A percentile compares a stretch with the other conserved stretches of the same genome.
phyloP scores from a whole-genome alignment of 2,888 invertebrate species.

The Nycteola revayana region DNA sequence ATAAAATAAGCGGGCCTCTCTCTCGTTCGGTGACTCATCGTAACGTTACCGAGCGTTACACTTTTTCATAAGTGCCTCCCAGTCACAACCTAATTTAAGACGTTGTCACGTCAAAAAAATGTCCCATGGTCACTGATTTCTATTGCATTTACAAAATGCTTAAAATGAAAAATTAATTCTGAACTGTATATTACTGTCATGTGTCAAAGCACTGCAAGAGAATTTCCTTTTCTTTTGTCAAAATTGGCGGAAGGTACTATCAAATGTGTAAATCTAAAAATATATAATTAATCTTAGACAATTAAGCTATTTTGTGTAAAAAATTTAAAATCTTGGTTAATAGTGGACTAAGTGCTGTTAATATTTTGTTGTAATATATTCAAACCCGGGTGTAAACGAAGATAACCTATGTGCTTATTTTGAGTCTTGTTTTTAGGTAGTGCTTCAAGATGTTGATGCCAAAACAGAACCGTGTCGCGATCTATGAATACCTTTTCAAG shows the following conservation, averaged over 20 bases:
- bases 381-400: slow-evolving; percentile 21
- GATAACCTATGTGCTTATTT: slow-evolving; percentile 45
- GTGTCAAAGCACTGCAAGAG: slow-evolving; percentile 14
- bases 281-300: slow-evolving; percentile 34
- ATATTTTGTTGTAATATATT: slow-evolving; percentile 29
- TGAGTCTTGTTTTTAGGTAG: slow-evolving; percentile 64
- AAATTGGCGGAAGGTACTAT: slow-evolving; percentile 48
- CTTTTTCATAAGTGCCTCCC: too few species aligned
- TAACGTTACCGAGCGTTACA: too few species aligned
- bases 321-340: slow-evolving; percentile 8
- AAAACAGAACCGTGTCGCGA: slow-evolving; percentile 97
- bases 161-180: too few species aligned
- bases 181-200: slow-evolving; percentile 4
- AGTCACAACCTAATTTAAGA: too few species aligned
- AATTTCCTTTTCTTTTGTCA: slow-evolving; percentile 44
- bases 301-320: slow-evolving; percentile 7
- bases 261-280: slow-evolving; percentile 31
- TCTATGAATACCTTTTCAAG: slow-evolving; percentile 98
- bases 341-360: slow-evolving; percentile 10
- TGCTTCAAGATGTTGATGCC: slow-evolving; percentile 99
- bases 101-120: too few species aligned
- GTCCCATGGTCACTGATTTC: too few species aligned
- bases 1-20: too few species aligned
- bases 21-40: too few species aligned
- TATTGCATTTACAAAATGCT: too few species aligned